Conservation (phyloP, 1,140 invertebrate species). For the Diachasma alloeum region DNA sequence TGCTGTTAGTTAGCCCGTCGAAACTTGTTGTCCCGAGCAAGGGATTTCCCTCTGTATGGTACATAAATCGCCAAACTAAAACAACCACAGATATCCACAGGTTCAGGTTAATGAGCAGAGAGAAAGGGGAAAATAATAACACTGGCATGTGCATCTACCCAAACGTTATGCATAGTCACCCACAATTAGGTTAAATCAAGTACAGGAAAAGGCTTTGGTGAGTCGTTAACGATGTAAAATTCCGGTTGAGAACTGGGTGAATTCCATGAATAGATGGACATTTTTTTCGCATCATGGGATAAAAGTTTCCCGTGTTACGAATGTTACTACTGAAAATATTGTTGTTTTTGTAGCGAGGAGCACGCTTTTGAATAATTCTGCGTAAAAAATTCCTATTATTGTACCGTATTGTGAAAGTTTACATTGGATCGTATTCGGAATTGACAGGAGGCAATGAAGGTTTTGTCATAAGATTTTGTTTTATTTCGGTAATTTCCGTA, state of each 20-base stretch:
- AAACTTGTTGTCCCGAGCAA: not conserved
- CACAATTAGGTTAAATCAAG: too few relatives aligned
- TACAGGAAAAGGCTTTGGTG: not conserved
- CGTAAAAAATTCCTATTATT: too few relatives aligned
- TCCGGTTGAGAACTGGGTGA: not conserved
- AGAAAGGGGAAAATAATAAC: not conserved
- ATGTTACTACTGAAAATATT: not conserved
- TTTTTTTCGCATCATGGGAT: not conserved
- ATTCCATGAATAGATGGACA: not conserved
- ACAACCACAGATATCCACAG: not conserved
- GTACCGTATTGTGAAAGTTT: too few relatives aligned
- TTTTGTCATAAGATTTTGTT: not conserved
- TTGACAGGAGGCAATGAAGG: not conserved
- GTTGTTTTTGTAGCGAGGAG: not conserved
- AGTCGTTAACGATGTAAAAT: not conserved
- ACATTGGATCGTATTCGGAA: too few relatives aligned
- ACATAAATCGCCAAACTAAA: not conserved
- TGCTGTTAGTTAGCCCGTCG: not conserved
- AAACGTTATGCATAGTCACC: too few relatives aligned
- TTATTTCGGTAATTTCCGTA: not conserved
- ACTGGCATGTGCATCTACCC: not conserved
- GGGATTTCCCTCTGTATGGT: not conserved
- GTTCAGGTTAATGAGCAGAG: not conserved
- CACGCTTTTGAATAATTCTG: not conserved
- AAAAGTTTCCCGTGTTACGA: too few relatives aligned